These are phyloP conservation scores for Sycophila texana DNA, from an alignment of 2,888 invertebrate genomes.

Conservation along the genomic window DNA sequence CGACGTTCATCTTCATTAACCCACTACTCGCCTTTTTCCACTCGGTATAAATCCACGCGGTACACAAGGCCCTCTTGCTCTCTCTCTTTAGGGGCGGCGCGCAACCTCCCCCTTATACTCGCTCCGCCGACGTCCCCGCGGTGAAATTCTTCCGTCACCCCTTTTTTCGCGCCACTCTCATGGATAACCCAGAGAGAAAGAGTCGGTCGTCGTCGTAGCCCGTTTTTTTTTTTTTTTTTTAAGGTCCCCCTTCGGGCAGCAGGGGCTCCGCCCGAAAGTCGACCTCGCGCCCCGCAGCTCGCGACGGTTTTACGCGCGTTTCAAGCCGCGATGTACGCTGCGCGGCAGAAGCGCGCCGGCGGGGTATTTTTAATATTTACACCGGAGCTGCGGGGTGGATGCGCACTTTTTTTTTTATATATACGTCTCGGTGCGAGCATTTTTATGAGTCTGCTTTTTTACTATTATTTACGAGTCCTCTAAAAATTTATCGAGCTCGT, in stretches of 20 bases:
- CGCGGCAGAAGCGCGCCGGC: not conserved
- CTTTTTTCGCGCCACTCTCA: conserved; percentile 30
- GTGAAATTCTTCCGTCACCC: conserved; percentile 49
- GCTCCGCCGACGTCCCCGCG: conserved; percentile 42
- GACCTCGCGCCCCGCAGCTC: not conserved
- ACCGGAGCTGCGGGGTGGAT: not conserved
- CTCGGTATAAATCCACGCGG: not conserved
- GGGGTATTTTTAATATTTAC: conserved; percentile 33
- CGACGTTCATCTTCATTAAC: conserved; percentile 54
- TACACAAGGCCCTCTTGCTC: not conserved
- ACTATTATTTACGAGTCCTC: too few relatives aligned
- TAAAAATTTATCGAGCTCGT: too few relatives aligned
- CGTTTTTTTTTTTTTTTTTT: conserved; percentile 15
- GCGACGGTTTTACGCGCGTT: conserved; percentile 3
- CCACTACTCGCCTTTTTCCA: conserved; percentile 43
- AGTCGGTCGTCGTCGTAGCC: not conserved
- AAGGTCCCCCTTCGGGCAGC: conserved; percentile 21
- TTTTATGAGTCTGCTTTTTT: not conserved
- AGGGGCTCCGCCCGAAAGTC: not conserved
- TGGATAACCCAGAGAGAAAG: conserved; percentile 27
- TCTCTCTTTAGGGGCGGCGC: conserved; percentile 5
- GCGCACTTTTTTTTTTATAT: not conserved
- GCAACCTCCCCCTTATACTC: conserved; percentile 31
- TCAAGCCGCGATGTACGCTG: not conserved
- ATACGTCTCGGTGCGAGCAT: not conserved